Percentiles rank a stretch among this genome's conserved stretches.
These are phyloP conservation scores for Laticauda laticaudata DNA, from an alignment of 2,113 vertebrate species.

Conservation along the genomic window DNA sequence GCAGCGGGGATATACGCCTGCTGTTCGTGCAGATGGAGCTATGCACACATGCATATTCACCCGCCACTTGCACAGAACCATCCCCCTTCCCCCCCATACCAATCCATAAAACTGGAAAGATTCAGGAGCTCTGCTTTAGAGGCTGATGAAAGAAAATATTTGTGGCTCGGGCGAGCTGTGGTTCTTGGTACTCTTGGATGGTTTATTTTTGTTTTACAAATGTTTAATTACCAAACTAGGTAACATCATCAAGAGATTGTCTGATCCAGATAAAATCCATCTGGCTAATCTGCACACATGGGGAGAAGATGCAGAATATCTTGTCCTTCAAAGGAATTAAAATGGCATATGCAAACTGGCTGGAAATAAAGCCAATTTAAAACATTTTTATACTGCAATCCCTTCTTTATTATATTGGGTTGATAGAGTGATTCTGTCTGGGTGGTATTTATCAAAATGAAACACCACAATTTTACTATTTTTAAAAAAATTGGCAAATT, in stretches of 20 bases:
- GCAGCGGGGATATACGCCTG: too few relatives aligned
- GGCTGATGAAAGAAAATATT: too few relatives aligned
- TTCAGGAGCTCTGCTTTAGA: too few relatives aligned
- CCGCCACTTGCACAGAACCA: too few relatives aligned
- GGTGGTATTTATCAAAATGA: not conserved
- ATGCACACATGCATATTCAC: too few relatives aligned
- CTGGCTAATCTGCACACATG: not conserved
- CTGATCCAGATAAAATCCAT: not conserved
- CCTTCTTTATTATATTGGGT: not conserved
- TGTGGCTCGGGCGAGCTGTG: too few relatives aligned
- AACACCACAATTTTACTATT: not conserved
- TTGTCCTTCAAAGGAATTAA: not conserved
- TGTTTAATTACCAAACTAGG: too few relatives aligned
- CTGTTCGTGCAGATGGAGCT: too few relatives aligned
- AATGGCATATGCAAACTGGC: not conserved
- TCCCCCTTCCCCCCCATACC: too few relatives aligned
- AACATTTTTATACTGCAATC: not conserved
- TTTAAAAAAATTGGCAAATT: not conserved
- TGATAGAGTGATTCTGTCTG: not conserved
- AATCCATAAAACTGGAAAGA: too few relatives aligned
- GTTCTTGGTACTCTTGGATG: too few relatives aligned
- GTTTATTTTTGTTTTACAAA: too few relatives aligned
- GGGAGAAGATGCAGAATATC: not conserved
- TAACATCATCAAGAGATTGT: not conserved
- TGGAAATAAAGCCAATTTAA: not conserved